Conservation (phyloP, 1,140 invertebrate species). For the Rhizoglyphus robini region DNA sequence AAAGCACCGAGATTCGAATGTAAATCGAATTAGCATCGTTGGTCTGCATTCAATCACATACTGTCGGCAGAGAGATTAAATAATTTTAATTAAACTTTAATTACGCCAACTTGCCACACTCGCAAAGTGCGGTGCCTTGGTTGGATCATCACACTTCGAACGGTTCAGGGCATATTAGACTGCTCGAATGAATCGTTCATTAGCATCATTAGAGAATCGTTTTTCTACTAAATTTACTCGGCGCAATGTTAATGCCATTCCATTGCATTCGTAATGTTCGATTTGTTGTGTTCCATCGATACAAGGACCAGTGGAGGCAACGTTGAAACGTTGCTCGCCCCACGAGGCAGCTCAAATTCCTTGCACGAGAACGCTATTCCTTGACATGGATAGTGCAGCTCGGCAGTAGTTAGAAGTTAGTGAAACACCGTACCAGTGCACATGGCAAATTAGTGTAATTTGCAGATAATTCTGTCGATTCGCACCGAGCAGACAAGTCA, state of each 20-base stretch:
- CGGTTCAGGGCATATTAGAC: too few species aligned
- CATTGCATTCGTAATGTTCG: neutral
- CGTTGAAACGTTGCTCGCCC: too few species aligned
- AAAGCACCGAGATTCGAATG: neutral
- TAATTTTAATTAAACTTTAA: constrained; percentile 8
- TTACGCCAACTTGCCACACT: too few species aligned
- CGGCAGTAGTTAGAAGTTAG: too few species aligned
- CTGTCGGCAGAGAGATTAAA: constrained; percentile 2
- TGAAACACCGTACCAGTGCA: too few species aligned
- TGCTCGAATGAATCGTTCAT: too few species aligned
- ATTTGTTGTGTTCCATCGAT: neutral
- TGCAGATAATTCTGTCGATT: constrained; percentile 2
- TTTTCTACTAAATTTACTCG: constrained; percentile 9
- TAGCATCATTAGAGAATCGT: neutral
- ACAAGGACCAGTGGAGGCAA: neutral
- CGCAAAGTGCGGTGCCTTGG: too few species aligned
- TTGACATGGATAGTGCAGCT: neutral
- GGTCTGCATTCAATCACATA: neutral
- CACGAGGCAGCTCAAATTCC: constrained; percentile 7
- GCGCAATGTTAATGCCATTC: constrained; percentile 6
- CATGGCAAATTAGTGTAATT: constrained; percentile 14
- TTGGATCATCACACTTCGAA: too few species aligned
- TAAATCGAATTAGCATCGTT: neutral
- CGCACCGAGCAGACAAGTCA: neutral
- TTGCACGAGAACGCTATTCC: neutral